Evolutionary conservation across 2,113 vertebrate genomes (phyloP).

Genomic region (Psophia crepitans): DNA sequence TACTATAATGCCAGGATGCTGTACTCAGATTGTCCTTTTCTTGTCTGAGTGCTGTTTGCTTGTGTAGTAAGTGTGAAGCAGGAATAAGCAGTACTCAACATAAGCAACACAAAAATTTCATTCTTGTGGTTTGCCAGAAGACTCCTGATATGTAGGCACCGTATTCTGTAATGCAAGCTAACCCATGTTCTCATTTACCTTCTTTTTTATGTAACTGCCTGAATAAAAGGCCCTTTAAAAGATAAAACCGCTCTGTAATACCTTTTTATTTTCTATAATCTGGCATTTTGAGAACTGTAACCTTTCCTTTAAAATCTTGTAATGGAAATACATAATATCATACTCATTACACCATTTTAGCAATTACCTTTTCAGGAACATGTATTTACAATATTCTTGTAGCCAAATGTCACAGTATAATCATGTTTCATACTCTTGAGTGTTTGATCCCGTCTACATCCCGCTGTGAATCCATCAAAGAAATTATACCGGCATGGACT

Average conservation of each 20-base stretch:
- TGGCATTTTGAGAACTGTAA: background rate
- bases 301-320: conserved; percentile 14
- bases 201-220: background rate
- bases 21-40: background rate
- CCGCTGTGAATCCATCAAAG: background rate
- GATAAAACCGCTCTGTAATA: background rate
- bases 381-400: conserved; percentile 9
- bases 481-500: background rate
- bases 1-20: background rate
- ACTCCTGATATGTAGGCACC: background rate
- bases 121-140: background rate
- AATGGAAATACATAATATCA: conserved; percentile 1
- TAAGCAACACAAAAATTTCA: background rate
- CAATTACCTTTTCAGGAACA: background rate
- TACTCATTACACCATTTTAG: background rate
- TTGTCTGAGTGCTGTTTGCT: background rate
- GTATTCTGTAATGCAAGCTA: background rate
- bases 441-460: background rate
- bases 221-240: background rate
- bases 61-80: background rate
- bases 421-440: background rate
- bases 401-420: background rate
- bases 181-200: background rate
- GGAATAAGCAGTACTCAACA: background rate
- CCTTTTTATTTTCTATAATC: background rate